Base-by-base conservation (phyloP, 23 tunicate genomes). In the Halocynthia aurantium region DNA sequence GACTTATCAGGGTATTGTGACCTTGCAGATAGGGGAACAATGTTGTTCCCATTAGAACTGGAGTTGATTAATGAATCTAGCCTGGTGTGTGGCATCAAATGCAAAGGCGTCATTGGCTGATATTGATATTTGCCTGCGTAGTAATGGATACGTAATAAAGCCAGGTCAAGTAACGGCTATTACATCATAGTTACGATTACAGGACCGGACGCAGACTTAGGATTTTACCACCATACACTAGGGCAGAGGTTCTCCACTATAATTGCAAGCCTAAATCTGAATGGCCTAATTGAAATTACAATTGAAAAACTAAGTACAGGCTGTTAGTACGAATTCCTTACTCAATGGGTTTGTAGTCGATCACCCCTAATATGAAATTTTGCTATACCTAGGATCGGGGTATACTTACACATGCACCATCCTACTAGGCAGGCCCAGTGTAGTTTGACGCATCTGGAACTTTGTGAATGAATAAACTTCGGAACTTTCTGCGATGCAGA, bases 361-460 rank as follows among this genome's bases (percentile, higher is more conserved):
- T 31, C 44, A 0, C 1, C 44, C 44, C 44, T 31, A 4, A 31
- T 31, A 31, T 31, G 44, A 4, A 31, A 31, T 31, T 31, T 31
- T 31, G 44, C 1, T 31, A 31, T 31, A 31, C 44, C 2, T 31
- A 31, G 44, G 44, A 31, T 31, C 44, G 44, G 15, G 60, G 69
- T 75, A 10, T 7, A 80, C 96, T 89, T 80, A 89, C 96, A 89
- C 44, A 89, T 72, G 53, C 96, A 89, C 96, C 96, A 89, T 10
- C 96, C 96, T 8, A 83, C 96, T 51, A 85, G 84, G 57, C 96
- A 89, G 15, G 96, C 96, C 96, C 96, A 89, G 65, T 89, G 96
- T 6, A 89, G 67, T 71, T 86, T 89, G 50, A 44, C 64, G 65
- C 96, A 89, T 69, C 80, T 83, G 19, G 84, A 71, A 8, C 64